Evolutionary conservation across 2,797 vertebrate genomes (phyloP).

Genomic region (Morelia viridis): DNA sequence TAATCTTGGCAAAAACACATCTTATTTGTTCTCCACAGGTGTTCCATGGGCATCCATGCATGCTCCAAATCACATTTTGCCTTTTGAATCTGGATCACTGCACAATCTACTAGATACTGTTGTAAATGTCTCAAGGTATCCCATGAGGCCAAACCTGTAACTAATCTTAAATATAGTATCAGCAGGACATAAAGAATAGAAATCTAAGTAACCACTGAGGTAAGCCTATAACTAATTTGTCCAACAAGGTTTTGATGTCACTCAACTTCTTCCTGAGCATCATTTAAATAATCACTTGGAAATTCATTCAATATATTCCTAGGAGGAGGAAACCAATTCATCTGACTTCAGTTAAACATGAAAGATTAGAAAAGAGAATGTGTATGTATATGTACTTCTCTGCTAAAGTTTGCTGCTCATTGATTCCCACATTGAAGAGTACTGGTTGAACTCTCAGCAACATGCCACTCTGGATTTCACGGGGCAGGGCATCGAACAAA

Average conservation of each 20-base stretch:
- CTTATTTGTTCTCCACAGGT: neutral
- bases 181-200: neutral
- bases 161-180: neutral
- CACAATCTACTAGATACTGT: neutral
- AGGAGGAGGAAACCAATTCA: neutral
- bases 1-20: neutral
- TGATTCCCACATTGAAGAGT: conserved; percentile 97
- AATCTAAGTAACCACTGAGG: neutral
- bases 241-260: neutral
- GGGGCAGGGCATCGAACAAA: conserved; percentile 90
- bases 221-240: neutral
- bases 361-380: neutral
- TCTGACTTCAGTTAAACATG: conserved; percentile 17
- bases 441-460: conserved; percentile 95
- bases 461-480: conserved; percentile 98
- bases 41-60: neutral
- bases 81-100: neutral
- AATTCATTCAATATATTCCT: neutral
- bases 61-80: neutral
- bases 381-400: conserved; percentile 88
- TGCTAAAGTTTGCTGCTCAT: conserved; percentile 96
- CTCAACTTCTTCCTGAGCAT: neutral
- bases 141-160: neutral
- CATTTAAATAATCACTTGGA: neutral
- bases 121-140: neutral